Evolutionary conservation across 2,113 vertebrate genomes (phyloP).

Genomic region (Corythornis madagascariensis): DNA sequence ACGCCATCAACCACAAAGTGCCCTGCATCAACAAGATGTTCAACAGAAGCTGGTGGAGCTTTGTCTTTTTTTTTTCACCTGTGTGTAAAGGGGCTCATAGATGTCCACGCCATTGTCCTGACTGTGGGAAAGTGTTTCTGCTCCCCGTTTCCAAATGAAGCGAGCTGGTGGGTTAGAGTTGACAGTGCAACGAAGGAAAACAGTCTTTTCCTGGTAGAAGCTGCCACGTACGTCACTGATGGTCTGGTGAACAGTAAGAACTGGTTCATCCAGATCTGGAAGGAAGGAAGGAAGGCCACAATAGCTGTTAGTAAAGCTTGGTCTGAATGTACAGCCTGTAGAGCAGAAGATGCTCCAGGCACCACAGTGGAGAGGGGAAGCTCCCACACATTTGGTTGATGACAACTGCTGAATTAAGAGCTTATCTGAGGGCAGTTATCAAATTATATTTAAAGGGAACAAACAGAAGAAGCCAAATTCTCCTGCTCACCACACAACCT

Average conservation of each 20-base stretch:
- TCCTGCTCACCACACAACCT: neutral
- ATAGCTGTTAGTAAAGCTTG: conserved; percentile 10
- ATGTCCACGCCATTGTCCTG: conserved; percentile 98
- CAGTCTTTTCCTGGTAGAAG: conserved; percentile 98
- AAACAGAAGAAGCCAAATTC: conserved; percentile 16
- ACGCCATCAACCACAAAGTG: neutral
- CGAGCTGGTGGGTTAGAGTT: conserved; percentile 97
- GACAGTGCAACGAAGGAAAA: conserved; percentile 96
- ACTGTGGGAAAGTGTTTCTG: conserved; percentile 87
- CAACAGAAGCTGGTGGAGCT: neutral
- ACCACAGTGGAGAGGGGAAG: neutral
- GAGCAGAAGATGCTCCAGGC: conserved; percentile 3
- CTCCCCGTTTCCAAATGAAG: conserved; percentile 96
- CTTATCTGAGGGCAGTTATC: neutral
- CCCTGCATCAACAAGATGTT: neutral
- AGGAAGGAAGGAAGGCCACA: conserved; percentile 39
- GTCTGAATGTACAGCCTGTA: neutral
- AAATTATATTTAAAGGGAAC: neutral
- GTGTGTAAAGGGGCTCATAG: conserved; percentile 97
- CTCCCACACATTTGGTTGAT: neutral
- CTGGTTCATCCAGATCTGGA: conserved; percentile 91
- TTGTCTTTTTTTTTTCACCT: conserved; percentile 73
- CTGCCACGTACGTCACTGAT: conserved; percentile 95
- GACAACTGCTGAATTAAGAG: neutral
- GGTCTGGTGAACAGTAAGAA: conserved; percentile 96